These are phyloP conservation scores for Netta rufina DNA, from an alignment of 2,797 vertebrate genomes.

Conservation along the genomic window DNA sequence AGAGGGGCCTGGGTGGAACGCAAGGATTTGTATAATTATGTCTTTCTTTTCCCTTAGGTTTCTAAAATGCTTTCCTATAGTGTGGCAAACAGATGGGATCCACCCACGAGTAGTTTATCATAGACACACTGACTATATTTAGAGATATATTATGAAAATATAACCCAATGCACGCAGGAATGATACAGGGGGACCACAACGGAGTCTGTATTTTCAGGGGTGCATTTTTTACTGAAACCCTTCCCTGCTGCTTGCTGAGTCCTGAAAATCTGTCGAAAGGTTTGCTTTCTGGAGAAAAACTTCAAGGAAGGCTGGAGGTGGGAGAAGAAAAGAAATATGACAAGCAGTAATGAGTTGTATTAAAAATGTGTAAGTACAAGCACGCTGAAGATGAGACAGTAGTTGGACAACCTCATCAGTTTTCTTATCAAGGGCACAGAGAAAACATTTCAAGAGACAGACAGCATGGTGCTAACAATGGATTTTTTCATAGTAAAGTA, in stretches of 20 bases:
- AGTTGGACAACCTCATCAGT: neutral
- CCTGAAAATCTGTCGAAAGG: neutral
- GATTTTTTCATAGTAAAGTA: neutral
- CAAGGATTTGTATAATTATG: neutral
- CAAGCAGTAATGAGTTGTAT: neutral
- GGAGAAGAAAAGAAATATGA: neutral
- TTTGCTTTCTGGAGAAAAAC: neutral
- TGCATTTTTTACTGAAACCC: neutral
- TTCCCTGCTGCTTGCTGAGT: neutral
- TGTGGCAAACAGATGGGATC: conserved; percentile 37
- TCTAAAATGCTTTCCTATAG: neutral
- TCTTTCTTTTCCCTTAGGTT: neutral
- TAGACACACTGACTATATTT: conserved; percentile 16
- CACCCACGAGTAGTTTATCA: conserved; percentile 2
- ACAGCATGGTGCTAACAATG: neutral
- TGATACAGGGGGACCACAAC: neutral
- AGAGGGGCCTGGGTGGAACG: neutral
- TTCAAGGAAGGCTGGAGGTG: neutral
- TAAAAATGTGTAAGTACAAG: neutral
- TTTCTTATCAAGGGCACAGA: neutral
- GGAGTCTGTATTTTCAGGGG: neutral
- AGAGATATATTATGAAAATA: conserved; percentile 20
- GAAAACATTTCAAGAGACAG: neutral
- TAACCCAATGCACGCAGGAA: neutral
- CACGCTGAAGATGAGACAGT: neutral